These are phyloP conservation scores for Pachypeltis micranthus DNA, from an alignment of 1,140 invertebrate species.

Conservation along the genomic window DNA sequence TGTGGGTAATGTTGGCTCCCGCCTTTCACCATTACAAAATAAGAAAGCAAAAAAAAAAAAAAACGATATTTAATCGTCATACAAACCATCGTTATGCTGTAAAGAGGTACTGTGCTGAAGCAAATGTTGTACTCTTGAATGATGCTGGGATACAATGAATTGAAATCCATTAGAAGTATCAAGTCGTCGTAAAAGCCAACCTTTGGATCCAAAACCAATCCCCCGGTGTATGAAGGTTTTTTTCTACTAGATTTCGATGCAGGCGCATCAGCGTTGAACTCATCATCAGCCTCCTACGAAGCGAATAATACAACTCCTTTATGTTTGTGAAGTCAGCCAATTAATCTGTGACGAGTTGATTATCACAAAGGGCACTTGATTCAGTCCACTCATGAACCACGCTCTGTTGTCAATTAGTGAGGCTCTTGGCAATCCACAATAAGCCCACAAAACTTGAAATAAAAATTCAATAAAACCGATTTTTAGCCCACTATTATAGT, in stretches of 20 bases:
- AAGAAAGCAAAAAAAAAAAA: neutral
- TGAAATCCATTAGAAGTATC: constrained; percentile 96
- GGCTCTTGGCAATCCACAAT: neutral
- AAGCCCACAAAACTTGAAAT: neutral
- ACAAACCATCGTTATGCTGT: constrained; percentile 20
- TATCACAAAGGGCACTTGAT: no score
- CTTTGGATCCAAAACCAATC: constrained; percentile 92
- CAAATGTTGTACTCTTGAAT: constrained; percentile 99
- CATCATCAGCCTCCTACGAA: constrained; percentile 22
- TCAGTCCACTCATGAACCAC: no score
- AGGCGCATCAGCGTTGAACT: constrained; percentile 21
- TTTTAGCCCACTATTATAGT: no score
- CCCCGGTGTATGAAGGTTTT: constrained; percentile 84
- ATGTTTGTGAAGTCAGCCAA: no score
- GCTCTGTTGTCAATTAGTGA: neutral
- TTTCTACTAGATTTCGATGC: constrained; percentile 39
- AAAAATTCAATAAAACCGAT: no score
- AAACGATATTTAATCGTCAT: neutral
- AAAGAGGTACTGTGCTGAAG: constrained; percentile 77
- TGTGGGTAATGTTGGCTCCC: no score
- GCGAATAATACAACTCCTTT: constrained; percentile 14
- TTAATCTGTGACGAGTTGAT: no score
- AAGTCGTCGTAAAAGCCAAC: constrained; percentile 94
- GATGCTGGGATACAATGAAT: constrained; percentile 97
- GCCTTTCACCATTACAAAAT: no score